These are phyloP conservation scores for Dryococelus australis DNA, from an alignment of 2,888 invertebrate genomes.

Conservation along the genomic window DNA sequence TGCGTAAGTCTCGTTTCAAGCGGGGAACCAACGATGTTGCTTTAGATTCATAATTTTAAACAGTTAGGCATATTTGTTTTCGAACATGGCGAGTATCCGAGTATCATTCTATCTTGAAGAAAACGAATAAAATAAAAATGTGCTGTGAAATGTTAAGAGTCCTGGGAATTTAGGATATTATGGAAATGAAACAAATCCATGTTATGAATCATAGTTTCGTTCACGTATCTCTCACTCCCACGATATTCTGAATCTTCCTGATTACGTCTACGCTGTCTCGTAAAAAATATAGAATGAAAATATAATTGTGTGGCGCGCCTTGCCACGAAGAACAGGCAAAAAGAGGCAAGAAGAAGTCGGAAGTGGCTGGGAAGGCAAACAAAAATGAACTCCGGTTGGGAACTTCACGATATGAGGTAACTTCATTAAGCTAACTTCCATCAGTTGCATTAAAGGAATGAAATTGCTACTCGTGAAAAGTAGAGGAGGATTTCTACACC, in stretches of 20 bases:
- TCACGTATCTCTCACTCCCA: too few relatives aligned
- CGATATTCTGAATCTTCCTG: not conserved
- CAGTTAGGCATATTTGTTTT: too few relatives aligned
- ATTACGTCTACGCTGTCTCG: not conserved
- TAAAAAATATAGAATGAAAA: not conserved
- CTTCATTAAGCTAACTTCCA: not conserved
- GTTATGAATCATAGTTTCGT: too few relatives aligned
- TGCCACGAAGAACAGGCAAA: slow-evolving; percentile 3
- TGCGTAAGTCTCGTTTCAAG: too few relatives aligned
- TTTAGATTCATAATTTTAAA: too few relatives aligned
- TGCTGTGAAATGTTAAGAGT: too few relatives aligned
- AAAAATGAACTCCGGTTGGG: not conserved
- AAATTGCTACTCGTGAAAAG: not conserved
- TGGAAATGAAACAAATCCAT: not conserved
- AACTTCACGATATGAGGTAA: not conserved
- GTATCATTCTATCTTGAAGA: too few relatives aligned
- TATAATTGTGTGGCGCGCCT: not conserved
- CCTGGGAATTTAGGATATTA: too few relatives aligned
- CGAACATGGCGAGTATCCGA: too few relatives aligned
- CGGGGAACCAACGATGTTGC: too few relatives aligned
- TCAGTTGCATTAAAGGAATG: slow-evolving; percentile 9
- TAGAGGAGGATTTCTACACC: not conserved
- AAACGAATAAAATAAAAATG: too few relatives aligned
- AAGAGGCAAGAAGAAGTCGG: not conserved
- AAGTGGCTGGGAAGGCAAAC: not conserved